Evolutionary conservation across 2,797 vertebrate species (phyloP), one percentile per base, ranked within the genome.

Genomic region (Remorina albescens): DNA sequence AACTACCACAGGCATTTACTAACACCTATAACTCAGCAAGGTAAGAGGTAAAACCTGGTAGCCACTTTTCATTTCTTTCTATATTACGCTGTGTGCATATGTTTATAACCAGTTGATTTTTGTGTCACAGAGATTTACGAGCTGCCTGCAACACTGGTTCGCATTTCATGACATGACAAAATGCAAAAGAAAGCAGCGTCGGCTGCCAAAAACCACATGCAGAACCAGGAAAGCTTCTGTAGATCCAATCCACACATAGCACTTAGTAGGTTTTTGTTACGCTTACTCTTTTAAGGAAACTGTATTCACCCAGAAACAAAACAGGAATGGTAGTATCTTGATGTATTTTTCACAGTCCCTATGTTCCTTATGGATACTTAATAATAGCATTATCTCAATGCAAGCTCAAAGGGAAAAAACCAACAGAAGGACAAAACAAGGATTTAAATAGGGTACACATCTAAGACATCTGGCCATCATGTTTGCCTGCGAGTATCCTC

Each of bases 401-500:
- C 49, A 58, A 70, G 61, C 46, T 36, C 19, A 67, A 46, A 51
- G 23, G 46, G 7, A 36, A 41, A 69, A 32, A 3, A 50, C 37
- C 9, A 19, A 56, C 36, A 42, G 32, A 65, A 37, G 53, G 44
- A 80, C 55, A 59, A 67, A 71, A 51, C 7, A 3, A 58, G 39
- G 42, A 10, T 71, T 26, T 18, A 49, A 46, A 80, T 63, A 65
- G 32, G 36, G 32, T 57, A 70, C 46, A 78, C 61, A 61, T 77
- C 41, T 44, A 47, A 75, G 83, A 81, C 72, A 82, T 84, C 60
- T 78, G 67, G 65, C 28, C 6, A 23, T 81, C 70, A 74, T 77
- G 64, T 84, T 88, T 73, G 44, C 67, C 66, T 66, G 34, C 2
- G 51, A 83, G 81, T 82, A 74, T 84, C 70, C 63, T 74, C 68